Evolutionary conservation across 2,113 vertebrate species (phyloP).

Genomic region (Prinia subflava): DNA sequence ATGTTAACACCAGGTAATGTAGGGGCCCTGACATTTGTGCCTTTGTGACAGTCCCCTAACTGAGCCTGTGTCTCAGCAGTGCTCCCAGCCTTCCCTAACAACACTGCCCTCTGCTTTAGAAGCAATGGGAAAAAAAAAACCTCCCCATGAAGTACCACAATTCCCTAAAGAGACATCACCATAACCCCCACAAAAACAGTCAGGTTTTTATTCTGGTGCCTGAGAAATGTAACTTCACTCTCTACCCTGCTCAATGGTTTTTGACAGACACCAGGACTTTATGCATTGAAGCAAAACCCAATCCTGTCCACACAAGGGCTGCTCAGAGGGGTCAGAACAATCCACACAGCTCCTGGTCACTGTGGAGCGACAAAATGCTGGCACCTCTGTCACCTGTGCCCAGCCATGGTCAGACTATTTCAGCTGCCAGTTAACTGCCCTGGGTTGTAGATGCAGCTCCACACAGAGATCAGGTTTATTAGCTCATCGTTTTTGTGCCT

Average conservation of each 20-base stretch:
- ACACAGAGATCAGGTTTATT: not conserved
- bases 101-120: not conserved
- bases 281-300: not conserved
- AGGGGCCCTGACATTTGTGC: not conserved
- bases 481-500: not conserved
- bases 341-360: not conserved
- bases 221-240: not conserved
- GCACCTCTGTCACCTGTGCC: not conserved
- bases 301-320: not conserved
- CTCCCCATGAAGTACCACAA: accelerated
- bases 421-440: not conserved
- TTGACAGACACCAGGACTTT: not conserved
- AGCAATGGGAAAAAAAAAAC: not conserved
- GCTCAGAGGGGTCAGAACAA: not conserved
- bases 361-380: not conserved
- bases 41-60: not conserved
- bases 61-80: not conserved
- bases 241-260: not conserved
- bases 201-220: not conserved
- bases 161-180: not conserved
- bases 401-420: not conserved
- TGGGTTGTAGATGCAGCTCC: not conserved
- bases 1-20: not conserved
- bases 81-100: not conserved
- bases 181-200: not conserved